Base-by-base conservation (phyloP, 2,113 vertebrate genomes). In the Oryctolagus cuniculus region DNA sequence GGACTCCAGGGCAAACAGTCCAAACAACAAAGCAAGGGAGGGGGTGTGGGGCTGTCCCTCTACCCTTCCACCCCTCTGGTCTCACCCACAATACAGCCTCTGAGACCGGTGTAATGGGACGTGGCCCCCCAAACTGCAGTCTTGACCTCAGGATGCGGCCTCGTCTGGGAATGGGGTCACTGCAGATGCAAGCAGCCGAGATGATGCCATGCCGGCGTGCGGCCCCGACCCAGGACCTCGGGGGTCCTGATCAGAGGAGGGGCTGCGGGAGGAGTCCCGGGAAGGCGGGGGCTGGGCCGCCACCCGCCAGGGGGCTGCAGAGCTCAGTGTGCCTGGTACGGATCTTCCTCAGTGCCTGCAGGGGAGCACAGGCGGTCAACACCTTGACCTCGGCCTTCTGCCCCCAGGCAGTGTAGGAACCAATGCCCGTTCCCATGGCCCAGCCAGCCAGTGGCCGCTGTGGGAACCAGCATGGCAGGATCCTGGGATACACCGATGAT, bases 391-490 rank as follows among this genome's bases (percentile, higher is more conserved):
- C 5, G 0, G 49, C 10, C 15, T 10, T 11, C 7, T 3, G 3
- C 11, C 36, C 15, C 3, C 21, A 24, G 38, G 17, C 27, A 11
- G 15, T 3, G 13, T 8, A 10, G 31, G 22, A 63, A 0, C 16
- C 3, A 25, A 29, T 17, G 24, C 82, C 75, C 31, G 5, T 4
- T 11, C 55, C n/a, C 4, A 25, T 19, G 58, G 31, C 1, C 70
- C 0, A 3, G 5, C 4, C 1, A 0, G 53, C 4, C n/a, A 11
- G 29, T 5, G 1, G 31, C 29, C 31, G 22, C 36, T 44, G 53
- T 7, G 15, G 34, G 27, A 38, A 15, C 21, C 3, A 9, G 51
- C 0, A 25, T 29, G 86, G 11, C 69, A 61, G n/a, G 19, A 67
- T 24, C 25, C 29, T 34, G 5, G 51, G 9, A 3, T 10, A 17